These are phyloP conservation scores for Forbesichthys papilliferus DNA, from an alignment of 2,113 vertebrate genomes.

Conservation along the genomic window DNA sequence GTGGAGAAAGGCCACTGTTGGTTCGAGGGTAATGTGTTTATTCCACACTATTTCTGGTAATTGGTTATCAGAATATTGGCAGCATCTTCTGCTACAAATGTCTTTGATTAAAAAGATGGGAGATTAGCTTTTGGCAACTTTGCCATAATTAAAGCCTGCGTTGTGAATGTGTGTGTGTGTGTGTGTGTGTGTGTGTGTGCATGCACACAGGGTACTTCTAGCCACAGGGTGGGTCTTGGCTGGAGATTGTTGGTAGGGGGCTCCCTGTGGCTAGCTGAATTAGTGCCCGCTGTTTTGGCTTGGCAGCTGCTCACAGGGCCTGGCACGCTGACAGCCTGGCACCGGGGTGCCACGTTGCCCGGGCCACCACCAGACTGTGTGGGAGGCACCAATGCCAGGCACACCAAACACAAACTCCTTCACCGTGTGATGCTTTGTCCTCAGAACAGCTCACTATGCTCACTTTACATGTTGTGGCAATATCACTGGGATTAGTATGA, in stretches of 20 bases:
- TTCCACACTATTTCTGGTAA: slow-evolving; percentile 44
- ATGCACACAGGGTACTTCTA: slow-evolving; percentile 45
- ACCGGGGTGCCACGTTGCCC: slow-evolving; percentile 57
- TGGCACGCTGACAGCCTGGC: slow-evolving; percentile 67
- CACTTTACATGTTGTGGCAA: slow-evolving; percentile 47
- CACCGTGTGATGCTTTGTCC: slow-evolving; percentile 54
- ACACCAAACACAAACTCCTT: slow-evolving; percentile 49
- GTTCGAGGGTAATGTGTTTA: slow-evolving; percentile 50
- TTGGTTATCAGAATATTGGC: slow-evolving; percentile 63
- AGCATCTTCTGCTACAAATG: slow-evolving; percentile 56
- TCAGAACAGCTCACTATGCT: slow-evolving; percentile 39
- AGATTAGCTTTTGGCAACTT: slow-evolving; percentile 72
- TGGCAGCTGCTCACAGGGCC: slow-evolving; percentile 66
- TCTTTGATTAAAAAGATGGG: slow-evolving; percentile 69
- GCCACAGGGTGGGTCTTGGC: slow-evolving; percentile 44
- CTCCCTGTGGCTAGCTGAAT: slow-evolving; percentile 71
- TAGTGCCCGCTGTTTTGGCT: slow-evolving; percentile 69
- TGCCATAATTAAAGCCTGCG: slow-evolving; percentile 68
- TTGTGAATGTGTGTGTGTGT: slow-evolving; percentile 31
- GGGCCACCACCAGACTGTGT: slow-evolving; percentile 60
- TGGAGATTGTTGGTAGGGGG: slow-evolving; percentile 39
- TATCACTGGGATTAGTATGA: slow-evolving; percentile 59
- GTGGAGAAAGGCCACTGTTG: slow-evolving; percentile 20
- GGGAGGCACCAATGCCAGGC: slow-evolving; percentile 37
- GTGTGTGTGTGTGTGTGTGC: slow-evolving; percentile 17